These are phyloP conservation scores for Diorhabda sublineata DNA, from an alignment of 1,140 invertebrate species.

Conservation along the genomic window DNA sequence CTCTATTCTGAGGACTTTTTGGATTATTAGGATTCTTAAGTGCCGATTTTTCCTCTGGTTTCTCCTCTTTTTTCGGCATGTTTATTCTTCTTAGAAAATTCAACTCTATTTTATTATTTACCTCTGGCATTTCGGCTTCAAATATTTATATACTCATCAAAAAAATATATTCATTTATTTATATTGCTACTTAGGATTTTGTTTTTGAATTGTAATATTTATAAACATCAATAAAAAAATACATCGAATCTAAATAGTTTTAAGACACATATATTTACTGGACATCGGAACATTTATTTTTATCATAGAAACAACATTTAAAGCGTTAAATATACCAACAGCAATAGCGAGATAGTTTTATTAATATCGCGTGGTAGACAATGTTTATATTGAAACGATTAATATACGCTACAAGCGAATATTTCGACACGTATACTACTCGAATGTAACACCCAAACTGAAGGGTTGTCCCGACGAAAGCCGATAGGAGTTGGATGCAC, in stretches of 20 bases:
- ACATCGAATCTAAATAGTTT: constrained; percentile 2
- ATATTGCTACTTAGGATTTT: constrained; percentile 3
- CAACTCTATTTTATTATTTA: constrained; percentile 29
- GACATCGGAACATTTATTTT: background rate
- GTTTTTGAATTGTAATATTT: background rate
- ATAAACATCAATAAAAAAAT: constrained; percentile 3
- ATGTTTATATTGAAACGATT: background rate
- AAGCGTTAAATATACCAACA: background rate
- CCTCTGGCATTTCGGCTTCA: constrained; percentile 25
- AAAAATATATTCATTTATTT: background rate
- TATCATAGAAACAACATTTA: background rate
- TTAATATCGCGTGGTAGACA: background rate
- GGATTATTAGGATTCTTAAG: constrained; percentile 17
- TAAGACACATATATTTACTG: constrained; percentile 11
- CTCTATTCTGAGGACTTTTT: constrained; percentile 31
- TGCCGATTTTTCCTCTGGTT: constrained; percentile 7
- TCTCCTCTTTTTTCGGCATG: background rate
- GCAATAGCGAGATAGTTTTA: background rate
- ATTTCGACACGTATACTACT: constrained; percentile 1
- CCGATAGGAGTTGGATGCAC: constrained; percentile 41
- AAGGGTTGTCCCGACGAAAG: constrained; percentile 37
- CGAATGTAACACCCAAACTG: constrained; percentile 38
- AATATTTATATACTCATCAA: background rate
- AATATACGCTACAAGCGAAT: background rate
- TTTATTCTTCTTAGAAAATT: constrained; percentile 23